Evolutionary conservation across 2,888 invertebrate species (phyloP).

Genomic region (Tetheella fluctuosa): DNA sequence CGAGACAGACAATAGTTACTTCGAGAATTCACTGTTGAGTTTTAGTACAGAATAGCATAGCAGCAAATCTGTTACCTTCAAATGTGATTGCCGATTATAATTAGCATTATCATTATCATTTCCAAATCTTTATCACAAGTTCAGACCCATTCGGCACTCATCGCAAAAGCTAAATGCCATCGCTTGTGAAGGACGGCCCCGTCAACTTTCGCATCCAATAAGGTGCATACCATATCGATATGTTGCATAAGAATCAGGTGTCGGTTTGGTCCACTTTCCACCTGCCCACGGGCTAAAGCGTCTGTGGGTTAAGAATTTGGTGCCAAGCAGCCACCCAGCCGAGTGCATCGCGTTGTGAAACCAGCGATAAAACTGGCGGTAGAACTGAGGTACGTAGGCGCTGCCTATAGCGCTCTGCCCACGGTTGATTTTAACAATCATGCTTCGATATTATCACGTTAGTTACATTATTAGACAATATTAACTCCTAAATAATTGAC

Average conservation of each 20-base stretch:
- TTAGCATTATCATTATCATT: background rate
- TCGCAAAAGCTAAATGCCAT: slow-evolving; percentile 26
- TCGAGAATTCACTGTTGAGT: too few species aligned
- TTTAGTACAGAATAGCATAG: too few species aligned
- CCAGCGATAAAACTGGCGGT: slow-evolving; percentile 52
- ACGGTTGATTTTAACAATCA: slow-evolving; percentile 52
- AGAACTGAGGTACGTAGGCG: slow-evolving; percentile 61
- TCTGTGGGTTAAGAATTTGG: slow-evolving; percentile 76
- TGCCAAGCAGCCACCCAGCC: slow-evolving; percentile 50
- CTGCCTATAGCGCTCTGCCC: slow-evolving; percentile 51
- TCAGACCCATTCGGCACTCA: slow-evolving; percentile 1
- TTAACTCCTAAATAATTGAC: slow-evolving; percentile 21
- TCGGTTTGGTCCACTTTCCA: slow-evolving; percentile 72
- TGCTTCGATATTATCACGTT: slow-evolving; percentile 46
- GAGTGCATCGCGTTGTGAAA: slow-evolving; percentile 71
- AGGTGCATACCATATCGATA: slow-evolving; percentile 66
- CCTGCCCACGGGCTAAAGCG: slow-evolving; percentile 67
- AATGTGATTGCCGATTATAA: too few species aligned
- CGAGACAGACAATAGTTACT: too few species aligned
- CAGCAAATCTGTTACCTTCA: too few species aligned
- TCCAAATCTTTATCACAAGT: background rate
- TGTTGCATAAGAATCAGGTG: slow-evolving; percentile 68
- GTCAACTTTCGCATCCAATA: slow-evolving; percentile 69
- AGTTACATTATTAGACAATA: slow-evolving; percentile 35
- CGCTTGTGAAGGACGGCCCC: slow-evolving; percentile 50